Percentiles rank a stretch among this genome's conserved stretches.
phyloP scores from a whole-genome alignment of 2,888 invertebrate genomes.

The Xestobium rufovillosum region DNA sequence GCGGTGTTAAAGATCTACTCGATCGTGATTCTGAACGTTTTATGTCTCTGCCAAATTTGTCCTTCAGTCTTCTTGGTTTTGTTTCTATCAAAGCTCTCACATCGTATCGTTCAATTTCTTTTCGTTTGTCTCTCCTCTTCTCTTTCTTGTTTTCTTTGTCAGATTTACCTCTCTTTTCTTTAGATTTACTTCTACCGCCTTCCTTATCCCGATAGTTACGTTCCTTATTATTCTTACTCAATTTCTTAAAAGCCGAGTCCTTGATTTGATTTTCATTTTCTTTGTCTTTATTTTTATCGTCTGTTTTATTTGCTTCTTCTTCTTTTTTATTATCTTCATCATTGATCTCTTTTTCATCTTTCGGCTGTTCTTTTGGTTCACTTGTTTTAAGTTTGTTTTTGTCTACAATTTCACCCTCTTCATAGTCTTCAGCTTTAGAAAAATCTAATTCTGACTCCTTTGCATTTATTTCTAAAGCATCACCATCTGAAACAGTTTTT shows the following conservation, averaged over 20 bases:
- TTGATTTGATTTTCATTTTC: conserved; percentile 43
- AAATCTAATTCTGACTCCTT: conserved; percentile 44
- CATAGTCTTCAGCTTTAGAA: conserved; percentile 43
- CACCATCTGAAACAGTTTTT: conserved; percentile 40
- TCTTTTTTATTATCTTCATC: conserved; percentile 30
- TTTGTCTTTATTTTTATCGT: conserved; percentile 38
- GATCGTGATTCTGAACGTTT: conserved; percentile 27
- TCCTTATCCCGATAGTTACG: conserved; percentile 67
- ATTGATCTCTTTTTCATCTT: conserved; percentile 27
- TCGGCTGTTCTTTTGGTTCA: conserved; percentile 25
- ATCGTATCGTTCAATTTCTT: conserved; percentile 76
- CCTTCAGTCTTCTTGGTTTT: conserved; percentile 54
- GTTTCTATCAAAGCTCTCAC: conserved; percentile 71
- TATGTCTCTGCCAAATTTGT: conserved; percentile 72
- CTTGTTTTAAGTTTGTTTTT: conserved; percentile 32
- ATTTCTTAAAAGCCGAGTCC: conserved; percentile 66
- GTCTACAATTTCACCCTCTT: conserved; percentile 55
- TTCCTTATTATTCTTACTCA: conserved; percentile 69
- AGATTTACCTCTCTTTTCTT: conserved; percentile 37
- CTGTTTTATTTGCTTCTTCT: conserved; percentile 21
- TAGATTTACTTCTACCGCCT: conserved; percentile 40
- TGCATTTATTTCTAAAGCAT: conserved; percentile 42
- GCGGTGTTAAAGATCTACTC: conserved; percentile 30
- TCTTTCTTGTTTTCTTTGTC: conserved; percentile 34
- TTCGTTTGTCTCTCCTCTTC: conserved; percentile 55